These are phyloP conservation scores for Galeopterus variegatus DNA, from an alignment of 2,113 vertebrate genomes.

Conservation along the genomic window DNA sequence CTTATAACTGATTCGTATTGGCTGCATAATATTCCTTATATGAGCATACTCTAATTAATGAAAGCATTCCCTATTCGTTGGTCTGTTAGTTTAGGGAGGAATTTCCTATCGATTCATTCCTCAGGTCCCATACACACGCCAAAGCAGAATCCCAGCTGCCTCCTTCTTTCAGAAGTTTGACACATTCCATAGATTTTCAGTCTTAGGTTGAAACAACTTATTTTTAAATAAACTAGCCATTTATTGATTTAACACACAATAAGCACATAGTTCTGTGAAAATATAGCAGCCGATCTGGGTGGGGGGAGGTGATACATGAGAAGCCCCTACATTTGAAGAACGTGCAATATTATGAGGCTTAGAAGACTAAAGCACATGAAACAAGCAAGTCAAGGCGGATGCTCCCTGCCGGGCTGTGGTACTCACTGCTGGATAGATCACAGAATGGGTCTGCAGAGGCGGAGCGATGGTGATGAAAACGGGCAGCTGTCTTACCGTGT, in stretches of 20 bases:
- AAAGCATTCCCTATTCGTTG: neutral
- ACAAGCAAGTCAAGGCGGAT: neutral
- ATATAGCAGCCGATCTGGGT: neutral
- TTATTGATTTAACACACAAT: neutral
- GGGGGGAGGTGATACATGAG: neutral
- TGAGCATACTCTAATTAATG: neutral
- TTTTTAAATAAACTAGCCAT: neutral
- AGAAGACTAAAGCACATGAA: neutral
- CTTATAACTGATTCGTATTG: constrained; percentile 5
- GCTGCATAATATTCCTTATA: neutral
- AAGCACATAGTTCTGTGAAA: neutral
- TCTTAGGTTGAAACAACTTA: neutral
- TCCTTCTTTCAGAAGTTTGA: neutral
- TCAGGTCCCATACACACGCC: neutral
- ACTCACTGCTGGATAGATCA: too few species aligned
- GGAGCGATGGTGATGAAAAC: neutral
- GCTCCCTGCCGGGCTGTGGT: neutral
- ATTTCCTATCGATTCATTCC: neutral
- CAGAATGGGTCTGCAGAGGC: neutral
- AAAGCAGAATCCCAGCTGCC: neutral
- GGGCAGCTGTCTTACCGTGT: neutral
- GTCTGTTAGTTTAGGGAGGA: neutral
- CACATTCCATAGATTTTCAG: neutral
- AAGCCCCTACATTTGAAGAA: neutral
- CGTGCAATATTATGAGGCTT: neutral